Evolutionary conservation across 2,113 vertebrate species (phyloP).

Genomic region (Caracal caracal): DNA sequence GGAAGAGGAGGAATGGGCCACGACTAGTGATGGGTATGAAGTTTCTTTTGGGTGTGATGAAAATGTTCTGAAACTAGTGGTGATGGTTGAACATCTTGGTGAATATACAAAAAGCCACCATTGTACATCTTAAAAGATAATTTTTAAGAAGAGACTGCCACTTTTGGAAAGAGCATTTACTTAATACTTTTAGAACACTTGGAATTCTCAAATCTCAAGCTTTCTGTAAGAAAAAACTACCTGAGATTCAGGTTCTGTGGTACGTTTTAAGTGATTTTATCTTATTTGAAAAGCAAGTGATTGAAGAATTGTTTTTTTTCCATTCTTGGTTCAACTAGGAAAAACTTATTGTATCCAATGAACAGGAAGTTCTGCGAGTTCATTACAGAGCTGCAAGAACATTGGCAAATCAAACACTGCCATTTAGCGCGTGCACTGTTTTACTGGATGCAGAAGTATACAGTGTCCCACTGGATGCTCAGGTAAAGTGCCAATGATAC

Average conservation of each 20-base stretch:
- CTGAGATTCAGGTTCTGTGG: not conserved
- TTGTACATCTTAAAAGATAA: not conserved
- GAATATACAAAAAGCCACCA: not conserved
- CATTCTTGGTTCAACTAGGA: slow-evolving; percentile 87
- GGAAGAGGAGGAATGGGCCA: not conserved
- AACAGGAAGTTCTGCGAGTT: slow-evolving; percentile 97
- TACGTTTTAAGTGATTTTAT: slow-evolving; percentile 18
- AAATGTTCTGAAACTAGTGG: not conserved
- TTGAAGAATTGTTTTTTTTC: not conserved
- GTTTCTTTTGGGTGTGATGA: not conserved
- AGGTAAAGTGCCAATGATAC: slow-evolving; percentile 84
- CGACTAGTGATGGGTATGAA: not conserved
- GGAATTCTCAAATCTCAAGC: slow-evolving; percentile 13
- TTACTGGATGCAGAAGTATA: slow-evolving; percentile 98
- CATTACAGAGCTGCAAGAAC: slow-evolving; percentile 98
- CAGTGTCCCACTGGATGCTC: slow-evolving; percentile 96
- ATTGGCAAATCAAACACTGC: slow-evolving; percentile 97
- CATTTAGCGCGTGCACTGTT: slow-evolving; percentile 98
- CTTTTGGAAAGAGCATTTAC: not conserved
- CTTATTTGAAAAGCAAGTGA: not conserved
- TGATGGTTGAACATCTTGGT: not conserved
- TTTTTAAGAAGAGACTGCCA: not conserved
- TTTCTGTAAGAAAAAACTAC: not conserved
- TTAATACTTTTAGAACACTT: slow-evolving; percentile 3
- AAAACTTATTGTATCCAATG: slow-evolving; percentile 98